Evolutionary conservation across 2,113 vertebrate genomes (phyloP).

Genomic region (Meriones unguiculatus): DNA sequence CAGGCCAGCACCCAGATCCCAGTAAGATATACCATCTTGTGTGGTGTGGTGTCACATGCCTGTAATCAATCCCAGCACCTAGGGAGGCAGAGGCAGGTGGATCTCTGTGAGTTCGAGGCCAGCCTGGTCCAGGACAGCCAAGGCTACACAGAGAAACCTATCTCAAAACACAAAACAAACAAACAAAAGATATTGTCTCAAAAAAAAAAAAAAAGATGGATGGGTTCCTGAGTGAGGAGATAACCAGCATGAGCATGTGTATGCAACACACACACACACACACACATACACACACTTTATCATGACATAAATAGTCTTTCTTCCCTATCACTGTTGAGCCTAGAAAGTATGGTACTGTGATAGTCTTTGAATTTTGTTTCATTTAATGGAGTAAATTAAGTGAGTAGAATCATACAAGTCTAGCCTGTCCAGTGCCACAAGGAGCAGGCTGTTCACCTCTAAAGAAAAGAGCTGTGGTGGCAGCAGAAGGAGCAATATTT

Average conservation of each 20-base stretch:
- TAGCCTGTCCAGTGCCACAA: no score
- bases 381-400: constrained; percentile 3
- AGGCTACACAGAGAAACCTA: no score
- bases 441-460: not conserved
- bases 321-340: accelerated
- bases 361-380: not conserved
- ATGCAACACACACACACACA: no score
- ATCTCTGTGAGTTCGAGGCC: no score
- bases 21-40: not conserved
- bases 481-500: not conserved
- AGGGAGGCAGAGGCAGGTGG: no score
- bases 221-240: not conserved
- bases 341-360: not conserved
- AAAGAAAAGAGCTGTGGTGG: not conserved
- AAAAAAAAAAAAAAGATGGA: not conserved
- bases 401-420: accelerated
- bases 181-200: not conserved
- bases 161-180: no score
- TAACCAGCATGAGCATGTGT: no score
- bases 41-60: no score
- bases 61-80: no score
- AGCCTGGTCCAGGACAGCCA: no score
- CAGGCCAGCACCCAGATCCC: not conserved
- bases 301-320: not conserved
- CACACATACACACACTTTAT: not conserved